phyloP scores from a whole-genome alignment of 2,113 vertebrate genomes.

The Notarius lentiginosus region DNA sequence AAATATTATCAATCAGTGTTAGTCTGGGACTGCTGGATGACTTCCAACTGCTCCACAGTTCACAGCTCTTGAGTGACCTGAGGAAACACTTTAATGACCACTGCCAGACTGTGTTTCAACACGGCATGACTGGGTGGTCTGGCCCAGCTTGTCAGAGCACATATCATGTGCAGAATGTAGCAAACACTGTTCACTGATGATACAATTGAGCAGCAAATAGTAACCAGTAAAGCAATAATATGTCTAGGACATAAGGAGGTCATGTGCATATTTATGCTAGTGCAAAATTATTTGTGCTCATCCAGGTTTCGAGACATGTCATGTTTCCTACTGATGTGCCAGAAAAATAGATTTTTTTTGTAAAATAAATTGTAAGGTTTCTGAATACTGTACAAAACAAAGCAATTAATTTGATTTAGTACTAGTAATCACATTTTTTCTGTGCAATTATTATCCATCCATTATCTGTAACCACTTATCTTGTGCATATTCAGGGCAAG shows the following conservation, averaged over 20 bases:
- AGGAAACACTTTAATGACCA: conserved; percentile 73
- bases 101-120: conserved; percentile 67
- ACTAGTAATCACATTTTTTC: no score
- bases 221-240: neutral
- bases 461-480: no score
- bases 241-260: neutral
- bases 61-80: conserved; percentile 71
- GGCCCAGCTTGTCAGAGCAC: conserved; percentile 49
- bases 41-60: conserved; percentile 58
- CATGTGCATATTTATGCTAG: neutral
- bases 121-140: conserved; percentile 74
- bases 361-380: no score
- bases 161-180: conserved; percentile 63
- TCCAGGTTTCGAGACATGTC: no score
- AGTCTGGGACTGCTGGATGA: conserved; percentile 51
- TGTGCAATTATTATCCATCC: no score
- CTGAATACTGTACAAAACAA: no score
- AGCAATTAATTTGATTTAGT: no score
- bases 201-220: conserved; percentile 70
- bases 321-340: no score
- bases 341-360: no score
- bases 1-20: conserved; percentile 57
- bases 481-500: no score
- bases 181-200: conserved; percentile 62
- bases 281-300: no score